Percentiles rank a stretch among this genome's conserved stretches.
Evolutionary conservation across 1,140 invertebrate genomes (phyloP).

Genomic region (Drosophila orosa): DNA sequence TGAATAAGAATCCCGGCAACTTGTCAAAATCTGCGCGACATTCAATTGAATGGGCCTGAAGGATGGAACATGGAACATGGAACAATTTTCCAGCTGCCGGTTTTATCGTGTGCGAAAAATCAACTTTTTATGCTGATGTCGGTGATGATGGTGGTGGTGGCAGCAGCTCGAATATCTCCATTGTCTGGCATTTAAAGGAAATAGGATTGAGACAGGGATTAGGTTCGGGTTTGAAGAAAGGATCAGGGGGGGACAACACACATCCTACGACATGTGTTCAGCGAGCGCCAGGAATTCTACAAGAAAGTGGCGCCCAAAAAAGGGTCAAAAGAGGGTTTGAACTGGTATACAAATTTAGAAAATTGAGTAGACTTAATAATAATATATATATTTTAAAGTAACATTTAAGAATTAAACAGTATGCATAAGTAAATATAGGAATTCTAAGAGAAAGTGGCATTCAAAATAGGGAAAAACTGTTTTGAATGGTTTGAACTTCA

Average conservation of each 20-base stretch:
- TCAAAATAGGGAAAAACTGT: too few relatives aligned
- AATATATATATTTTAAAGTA: too few relatives aligned
- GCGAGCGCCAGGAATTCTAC: conserved; percentile 57
- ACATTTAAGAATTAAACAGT: too few relatives aligned
- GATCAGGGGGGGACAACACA: conserved; percentile 7
- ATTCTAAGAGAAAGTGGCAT: too few relatives aligned
- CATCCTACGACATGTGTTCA: conserved; percentile 65
- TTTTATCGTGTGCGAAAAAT: conserved; percentile 77
- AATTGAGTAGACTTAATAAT: neutral
- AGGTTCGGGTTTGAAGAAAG: neutral
- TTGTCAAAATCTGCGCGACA: conserved; percentile 70
- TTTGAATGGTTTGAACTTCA: too few relatives aligned
- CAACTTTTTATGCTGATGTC: conserved; percentile 35
- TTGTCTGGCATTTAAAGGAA: conserved; percentile 68
- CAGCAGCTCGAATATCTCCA: conserved; percentile 56
- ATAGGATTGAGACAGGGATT: conserved; percentile 51
- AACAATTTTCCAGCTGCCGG: conserved; percentile 74
- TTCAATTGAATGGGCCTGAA: conserved; percentile 32
- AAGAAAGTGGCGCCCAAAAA: conserved; percentile 17
- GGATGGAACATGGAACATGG: conserved; percentile 43
- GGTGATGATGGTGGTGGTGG: neutral
- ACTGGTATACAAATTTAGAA: neutral
- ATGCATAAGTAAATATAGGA: too few relatives aligned
- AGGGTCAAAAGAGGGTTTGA: neutral
- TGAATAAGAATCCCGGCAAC: conserved; percentile 74